Base-by-base conservation (phyloP, 2,113 vertebrate species). In the Corythornis vintsioides region DNA sequence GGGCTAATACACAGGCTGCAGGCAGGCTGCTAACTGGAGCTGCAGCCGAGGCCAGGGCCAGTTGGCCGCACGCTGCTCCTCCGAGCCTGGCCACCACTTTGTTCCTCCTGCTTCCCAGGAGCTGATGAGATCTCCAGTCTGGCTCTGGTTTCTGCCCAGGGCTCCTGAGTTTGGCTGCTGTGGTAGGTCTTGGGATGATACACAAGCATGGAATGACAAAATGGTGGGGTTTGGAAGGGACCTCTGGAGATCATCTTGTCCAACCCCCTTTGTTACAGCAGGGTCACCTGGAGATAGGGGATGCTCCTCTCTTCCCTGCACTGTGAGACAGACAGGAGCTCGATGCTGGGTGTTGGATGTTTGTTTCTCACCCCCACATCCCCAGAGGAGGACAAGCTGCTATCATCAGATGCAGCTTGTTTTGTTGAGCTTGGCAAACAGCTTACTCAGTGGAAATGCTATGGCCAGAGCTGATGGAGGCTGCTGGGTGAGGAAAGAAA, bases 1-100 rank as follows among this genome's bases (percentile, higher is more conserved):
- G 7, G n/a, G 94, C 96, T 97, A 96, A 96, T 96, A 96, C 95
- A 95, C 89, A 75, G 72, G 50, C 94, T 89, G 57, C 88, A 65
- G 93, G 94, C 94, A 83, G 94, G 82, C 93, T 94, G 88, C 83
- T 93, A 28, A 55, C 45, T 63, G 71, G 87, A 89, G 87, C 71
- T 53, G 75, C 31, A 20, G n/a, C 79, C 9, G 8, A 42, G 69
- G 33, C 11, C 1, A 8, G 5, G 69, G 61, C 71, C 90, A 81
- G 69, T 57, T 9, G 26, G 59, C 66, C 35, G 3, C 55, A 20
- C 10, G 2, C 35, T 29, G 60, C 52, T 77, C 15, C 42, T 10
- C 60, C 75, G 1, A 26, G 3, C 40, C 63, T 42, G 42, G 18
- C 38, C 67, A 14, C 61, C 1, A 3, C 74, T 69, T 43, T 53